Base-by-base conservation (phyloP, 2,113 vertebrate genomes). In the Ranitomeya imitator region DNA sequence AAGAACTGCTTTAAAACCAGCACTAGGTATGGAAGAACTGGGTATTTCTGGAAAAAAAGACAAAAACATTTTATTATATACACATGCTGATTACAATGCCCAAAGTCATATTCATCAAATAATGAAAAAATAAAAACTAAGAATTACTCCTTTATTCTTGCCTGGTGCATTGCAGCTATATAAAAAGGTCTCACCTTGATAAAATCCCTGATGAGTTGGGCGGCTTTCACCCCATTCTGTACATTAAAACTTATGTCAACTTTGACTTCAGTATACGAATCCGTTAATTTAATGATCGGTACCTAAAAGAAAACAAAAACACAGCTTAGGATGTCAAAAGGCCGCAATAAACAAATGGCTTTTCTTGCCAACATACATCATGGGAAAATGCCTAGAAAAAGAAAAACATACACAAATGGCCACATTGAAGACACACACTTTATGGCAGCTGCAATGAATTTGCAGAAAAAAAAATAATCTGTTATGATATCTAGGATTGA, bases 171-270 rank as follows among this genome's bases (percentile, higher is more conserved):
- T 45, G 37, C 5, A 45, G 37, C 5, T 45, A 45, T 4, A 45
- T 45, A 45, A 45, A 45, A 45, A 45, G 3, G 37, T 83, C 95
- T 91, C 86, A 99, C 98, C 97, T 99, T 97, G 93, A 98, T 99
- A 92, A 98, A 99, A 90, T 99, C 98, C 95, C 96, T 99, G 93
- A 99, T 99, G 91, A 99, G 97, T 85, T 96, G 94, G 60, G 97
- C 98, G 81, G 98, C 97, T 94, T 98, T 97, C 79, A 99, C 97
- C 0, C 98, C 98, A 0, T 96, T 99, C 91, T 97, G 97, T 90
- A 99, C 96, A 81, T 99, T 99, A 96, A 99, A 99, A 95, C 98
- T 99, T 95, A 99, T 99, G 94, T 99, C 98, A 90, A 99, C 98
- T 95, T 99, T 99, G 89, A 99, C 98, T 92, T 99, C 98, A 16